Base-by-base conservation (phyloP, 2,888 invertebrate species). In the Homarus gammarus region DNA sequence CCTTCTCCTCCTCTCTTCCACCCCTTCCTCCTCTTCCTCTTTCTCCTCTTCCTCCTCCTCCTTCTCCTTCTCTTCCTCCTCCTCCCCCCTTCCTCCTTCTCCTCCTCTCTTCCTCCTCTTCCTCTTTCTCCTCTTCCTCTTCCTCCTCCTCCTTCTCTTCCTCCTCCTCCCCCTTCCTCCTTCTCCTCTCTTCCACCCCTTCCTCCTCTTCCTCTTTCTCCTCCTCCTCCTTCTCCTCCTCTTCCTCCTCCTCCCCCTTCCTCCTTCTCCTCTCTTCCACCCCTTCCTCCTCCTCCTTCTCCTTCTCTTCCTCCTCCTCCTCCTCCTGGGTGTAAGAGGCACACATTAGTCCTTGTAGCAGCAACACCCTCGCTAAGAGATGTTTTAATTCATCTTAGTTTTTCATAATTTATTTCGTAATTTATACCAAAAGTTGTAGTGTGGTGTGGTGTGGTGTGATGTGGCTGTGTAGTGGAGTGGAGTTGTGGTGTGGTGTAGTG, bases 291-390 rank as follows among this genome's bases (percentile, higher is more conserved):
- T 33, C 79, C 36, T 1, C 78, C 49, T 51, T 36, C n/a, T 79
- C 38, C 61, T 56, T n/a, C n/a, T 61, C 61, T 79, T 51, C 36
- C 79, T 38, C n/a, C 61, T 44, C 44, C 51, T 36, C 36, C 56
- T 38, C 75, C 44, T 18, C 44, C 36, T 0, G 15, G 27, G 27
- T 27, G n/a, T n/a, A n/a, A n/a, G n/a, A n/a, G n/a, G n/a, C n/a
- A n/a, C n/a, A n/a, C n/a, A n/a, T n/a, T n/a, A n/a, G n/a, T n/a
- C n/a, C n/a, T n/a, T n/a, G n/a, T n/a, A n/a, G n/a, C n/a, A n/a
- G n/a, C n/a, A n/a, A n/a, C n/a, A n/a, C n/a, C n/a, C n/a, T n/a
- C n/a, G n/a, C n/a, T n/a, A n/a, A n/a, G n/a, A n/a, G n/a, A n/a
- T n/a, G n/a, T n/a, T n/a, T n/a, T n/a, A n/a, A n/a, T n/a, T n/a